Conservation (phyloP, 2,888 invertebrate genomes). For the Stenoptilia bipunctidactyla region DNA sequence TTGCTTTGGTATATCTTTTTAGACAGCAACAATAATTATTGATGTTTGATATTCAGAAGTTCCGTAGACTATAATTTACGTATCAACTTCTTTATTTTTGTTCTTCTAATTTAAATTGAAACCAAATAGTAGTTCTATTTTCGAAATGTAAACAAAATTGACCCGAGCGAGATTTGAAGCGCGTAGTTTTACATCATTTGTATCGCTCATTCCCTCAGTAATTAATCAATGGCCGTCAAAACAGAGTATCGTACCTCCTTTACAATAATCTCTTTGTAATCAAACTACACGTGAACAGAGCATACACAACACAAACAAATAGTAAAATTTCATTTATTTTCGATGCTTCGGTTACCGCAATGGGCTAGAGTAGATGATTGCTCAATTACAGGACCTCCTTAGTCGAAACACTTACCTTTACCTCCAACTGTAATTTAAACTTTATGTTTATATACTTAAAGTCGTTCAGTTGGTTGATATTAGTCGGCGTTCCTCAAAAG, state of each 20-base stretch:
- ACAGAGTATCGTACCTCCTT: not conserved
- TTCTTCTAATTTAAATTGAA: too few species aligned
- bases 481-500: slow-evolving; percentile 64
- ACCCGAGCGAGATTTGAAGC: too few species aligned
- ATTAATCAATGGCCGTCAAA: too few species aligned
- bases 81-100: too few species aligned
- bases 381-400: slow-evolving; percentile 71
- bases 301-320: slow-evolving; percentile 47
- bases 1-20: too few species aligned
- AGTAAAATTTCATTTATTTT: slow-evolving; percentile 58
- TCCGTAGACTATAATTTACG: too few species aligned
- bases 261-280: slow-evolving; percentile 15
- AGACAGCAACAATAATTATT: too few species aligned
- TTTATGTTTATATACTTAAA: slow-evolving; percentile 43
- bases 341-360: slow-evolving; percentile 62
- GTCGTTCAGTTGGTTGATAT: slow-evolving; percentile 29
- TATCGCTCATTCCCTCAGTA: too few species aligned
- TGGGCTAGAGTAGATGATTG: slow-evolving; percentile 66
- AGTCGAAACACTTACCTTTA: slow-evolving; percentile 34
- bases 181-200: too few species aligned
- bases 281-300: slow-evolving; percentile 21
- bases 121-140: too few species aligned
- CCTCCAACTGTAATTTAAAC: slow-evolving; percentile 36
- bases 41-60: too few species aligned
- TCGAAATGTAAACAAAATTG: too few species aligned